Percentiles rank a stretch among this genome's conserved stretches.
Conservation (phyloP, 2,113 vertebrate species). For the Salvelinus sp. region DNA sequence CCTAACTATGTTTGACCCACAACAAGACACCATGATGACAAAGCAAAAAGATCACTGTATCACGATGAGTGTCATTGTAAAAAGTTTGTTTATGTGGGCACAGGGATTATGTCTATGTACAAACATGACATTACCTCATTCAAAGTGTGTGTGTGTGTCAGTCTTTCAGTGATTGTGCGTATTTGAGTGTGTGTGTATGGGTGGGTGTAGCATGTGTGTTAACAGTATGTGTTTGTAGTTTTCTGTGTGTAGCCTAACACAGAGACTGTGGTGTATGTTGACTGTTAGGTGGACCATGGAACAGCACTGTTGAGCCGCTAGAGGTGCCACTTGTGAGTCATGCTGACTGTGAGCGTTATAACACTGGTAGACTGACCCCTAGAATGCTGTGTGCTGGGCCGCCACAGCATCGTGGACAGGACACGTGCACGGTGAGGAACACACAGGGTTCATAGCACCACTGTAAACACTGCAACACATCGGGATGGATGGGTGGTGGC, state of each 20-base stretch:
- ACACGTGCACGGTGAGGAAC: conserved; percentile 55
- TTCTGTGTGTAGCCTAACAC: neutral
- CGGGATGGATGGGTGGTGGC: no score
- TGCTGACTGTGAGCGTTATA: conserved; percentile 42
- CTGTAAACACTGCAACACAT: neutral
- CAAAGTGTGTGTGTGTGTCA: no score
- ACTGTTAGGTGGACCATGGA: conserved; percentile 31
- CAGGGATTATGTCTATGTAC: no score
- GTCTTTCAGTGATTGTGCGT: neutral
- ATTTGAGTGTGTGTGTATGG: neutral
- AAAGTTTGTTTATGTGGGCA: no score
- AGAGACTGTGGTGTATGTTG: neutral
- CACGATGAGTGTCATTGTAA: no score
- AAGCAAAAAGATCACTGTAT: no score
- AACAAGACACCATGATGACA: no score
- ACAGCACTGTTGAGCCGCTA: conserved; percentile 54
- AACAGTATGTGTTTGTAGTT: neutral
- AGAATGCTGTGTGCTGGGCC: conserved; percentile 62
- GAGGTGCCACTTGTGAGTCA: conserved; percentile 52
- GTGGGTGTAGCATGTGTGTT: conserved; percentile 5
- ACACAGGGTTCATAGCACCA: neutral
- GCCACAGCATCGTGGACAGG: conserved; percentile 38
- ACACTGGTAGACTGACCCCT: conserved; percentile 35
- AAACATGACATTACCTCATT: no score
- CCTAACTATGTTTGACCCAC: no score